phyloP scores from a whole-genome alignment of 2,113 vertebrate species.

The Pterocles gutturalis region DNA sequence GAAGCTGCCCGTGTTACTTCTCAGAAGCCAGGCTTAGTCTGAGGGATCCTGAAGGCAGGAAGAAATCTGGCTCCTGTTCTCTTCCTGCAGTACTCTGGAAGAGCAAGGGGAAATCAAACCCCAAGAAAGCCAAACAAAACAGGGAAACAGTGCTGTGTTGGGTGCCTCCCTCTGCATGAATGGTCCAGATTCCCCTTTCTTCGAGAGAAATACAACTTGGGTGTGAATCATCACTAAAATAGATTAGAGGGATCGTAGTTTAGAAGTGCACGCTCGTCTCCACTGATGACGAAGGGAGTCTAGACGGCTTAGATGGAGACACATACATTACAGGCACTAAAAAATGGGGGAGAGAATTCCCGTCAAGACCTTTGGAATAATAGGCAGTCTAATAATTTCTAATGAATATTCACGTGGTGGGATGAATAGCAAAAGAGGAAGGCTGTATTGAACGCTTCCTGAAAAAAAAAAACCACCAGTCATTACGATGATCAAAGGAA shows the following conservation, averaged over 20 bases:
- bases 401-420: neutral
- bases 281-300: neutral
- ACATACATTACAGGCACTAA: neutral
- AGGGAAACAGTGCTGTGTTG: neutral
- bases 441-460: neutral
- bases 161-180: neutral
- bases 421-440: neutral
- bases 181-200: neutral
- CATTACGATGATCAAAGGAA: neutral
- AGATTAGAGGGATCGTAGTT: neutral
- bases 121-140: neutral
- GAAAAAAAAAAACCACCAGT: neutral
- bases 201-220: neutral
- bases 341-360: neutral
- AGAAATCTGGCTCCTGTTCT: neutral
- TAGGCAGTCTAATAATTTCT: neutral
- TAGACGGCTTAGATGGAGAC: neutral
- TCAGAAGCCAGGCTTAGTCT: neutral
- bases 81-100: neutral
- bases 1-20: slow-evolving; percentile 17
- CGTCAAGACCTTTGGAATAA: neutral
- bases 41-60: slow-evolving; percentile 6
- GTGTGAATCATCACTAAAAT: neutral
- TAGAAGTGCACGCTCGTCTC: neutral
- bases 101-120: neutral